Conservation (phyloP, 1,140 invertebrate genomes). For the Vollenhovia emeryi region DNA sequence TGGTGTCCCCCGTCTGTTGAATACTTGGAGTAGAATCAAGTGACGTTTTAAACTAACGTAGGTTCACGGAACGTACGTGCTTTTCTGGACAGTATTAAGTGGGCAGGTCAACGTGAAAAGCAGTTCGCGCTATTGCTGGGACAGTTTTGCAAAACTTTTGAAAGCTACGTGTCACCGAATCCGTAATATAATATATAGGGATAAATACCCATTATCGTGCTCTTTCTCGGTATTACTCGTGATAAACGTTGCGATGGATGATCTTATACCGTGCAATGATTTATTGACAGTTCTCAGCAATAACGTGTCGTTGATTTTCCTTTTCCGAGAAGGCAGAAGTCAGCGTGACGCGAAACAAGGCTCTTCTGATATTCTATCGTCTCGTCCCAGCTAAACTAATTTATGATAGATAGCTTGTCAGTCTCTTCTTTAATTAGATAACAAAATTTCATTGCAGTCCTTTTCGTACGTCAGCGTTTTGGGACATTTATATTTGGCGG, state of each 20-base stretch:
- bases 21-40: constrained; percentile 58
- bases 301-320: background rate
- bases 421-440: background rate
- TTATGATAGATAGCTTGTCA: background rate
- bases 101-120: background rate
- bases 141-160: constrained; percentile 55
- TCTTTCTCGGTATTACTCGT: constrained; percentile 22
- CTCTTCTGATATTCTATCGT: background rate
- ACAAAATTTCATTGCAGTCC: background rate
- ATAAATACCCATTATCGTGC: constrained; percentile 8
- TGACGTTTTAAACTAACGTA: constrained; percentile 69
- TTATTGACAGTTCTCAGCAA: constrained; percentile 11
- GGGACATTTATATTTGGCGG: background rate
- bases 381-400: background rate
- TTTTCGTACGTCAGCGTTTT: background rate
- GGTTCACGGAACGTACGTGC: constrained; percentile 60
- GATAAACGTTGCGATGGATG: constrained; percentile 1
- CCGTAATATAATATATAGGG: constrained; percentile 8
- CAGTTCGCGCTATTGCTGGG: background rate
- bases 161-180: constrained; percentile 25
- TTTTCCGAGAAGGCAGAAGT: constrained; percentile 29
- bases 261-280: background rate
- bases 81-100: constrained; percentile 16
- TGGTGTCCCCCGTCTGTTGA: constrained; percentile 26
- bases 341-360: background rate